Conservation (phyloP, 2,888 invertebrate genomes). For the Agrypnus murinus region DNA sequence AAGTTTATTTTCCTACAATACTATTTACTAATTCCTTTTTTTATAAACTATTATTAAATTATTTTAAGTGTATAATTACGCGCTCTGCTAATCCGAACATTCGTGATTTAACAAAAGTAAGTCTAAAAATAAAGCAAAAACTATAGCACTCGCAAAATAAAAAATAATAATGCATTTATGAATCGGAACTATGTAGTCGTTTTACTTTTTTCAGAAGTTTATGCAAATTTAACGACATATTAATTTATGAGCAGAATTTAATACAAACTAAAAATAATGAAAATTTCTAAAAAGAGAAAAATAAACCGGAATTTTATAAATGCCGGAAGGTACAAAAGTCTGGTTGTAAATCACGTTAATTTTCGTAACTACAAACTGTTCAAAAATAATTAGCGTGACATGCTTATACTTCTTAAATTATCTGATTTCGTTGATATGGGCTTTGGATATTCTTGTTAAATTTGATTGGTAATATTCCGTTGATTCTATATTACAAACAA, state of each 20-base stretch:
- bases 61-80: no score
- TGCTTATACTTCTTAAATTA: constrained; percentile 24
- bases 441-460: constrained; percentile 11
- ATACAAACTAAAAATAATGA: constrained; percentile 4
- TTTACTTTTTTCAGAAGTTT: constrained; percentile 18
- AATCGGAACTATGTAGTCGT: background rate
- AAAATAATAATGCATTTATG: no score
- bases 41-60: no score
- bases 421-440: constrained; percentile 13
- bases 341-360: constrained; percentile 33
- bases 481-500: constrained; percentile 14
- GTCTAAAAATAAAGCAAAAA: background rate
- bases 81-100: constrained; percentile 36
- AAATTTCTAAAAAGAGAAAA: background rate
- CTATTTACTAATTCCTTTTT: no score
- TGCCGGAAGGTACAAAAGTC: background rate
- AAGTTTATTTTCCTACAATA: no score
- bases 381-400: constrained; percentile 28
- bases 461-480: background rate
- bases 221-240: constrained; percentile 4
- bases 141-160: no score
- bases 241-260: background rate
- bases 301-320: constrained; percentile 12
- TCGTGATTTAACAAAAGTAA: constrained; percentile 29
- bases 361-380: constrained; percentile 28